Percentiles rank a stretch among this genome's conserved stretches.
Conservation (phyloP, 2,797 vertebrate genomes). For the Lindbergichthys nudifrons region DNA sequence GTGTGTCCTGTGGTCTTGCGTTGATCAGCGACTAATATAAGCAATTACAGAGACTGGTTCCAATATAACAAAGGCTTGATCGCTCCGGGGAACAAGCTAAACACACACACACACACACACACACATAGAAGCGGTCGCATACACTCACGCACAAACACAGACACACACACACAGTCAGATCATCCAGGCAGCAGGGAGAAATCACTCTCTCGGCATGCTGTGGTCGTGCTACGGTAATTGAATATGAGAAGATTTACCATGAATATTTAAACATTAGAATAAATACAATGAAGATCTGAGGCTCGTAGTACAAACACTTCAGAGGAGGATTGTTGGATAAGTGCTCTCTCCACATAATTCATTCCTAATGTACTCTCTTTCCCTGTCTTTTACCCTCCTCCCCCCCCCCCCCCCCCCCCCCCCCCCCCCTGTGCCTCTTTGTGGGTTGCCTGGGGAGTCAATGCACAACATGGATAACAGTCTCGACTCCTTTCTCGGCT, state of each 20-base stretch:
- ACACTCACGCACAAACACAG: constrained; percentile 7
- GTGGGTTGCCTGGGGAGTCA: constrained; percentile 59
- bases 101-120: constrained; percentile 64
- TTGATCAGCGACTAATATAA: constrained; percentile 91
- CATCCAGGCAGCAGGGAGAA: constrained; percentile 75
- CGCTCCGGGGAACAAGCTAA: constrained; percentile 84
- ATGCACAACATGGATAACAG: constrained; percentile 44
- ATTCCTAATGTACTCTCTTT: constrained; percentile 77
- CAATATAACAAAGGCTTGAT: constrained; percentile 89
- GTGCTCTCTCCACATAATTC: constrained; percentile 81
- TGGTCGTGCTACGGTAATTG: constrained; percentile 83
- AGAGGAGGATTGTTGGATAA: constrained; percentile 81
- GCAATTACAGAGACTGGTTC: constrained; percentile 91
- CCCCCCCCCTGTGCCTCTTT: constrained; percentile 39
- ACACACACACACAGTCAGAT: constrained; percentile 59
- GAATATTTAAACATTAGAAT: constrained; percentile 92
- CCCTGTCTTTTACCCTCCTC: constrained; percentile 49
- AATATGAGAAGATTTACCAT: constrained; percentile 92
- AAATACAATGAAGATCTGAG: constrained; percentile 87
- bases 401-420: constrained; percentile 37
- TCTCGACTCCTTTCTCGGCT: constrained; percentile 49
- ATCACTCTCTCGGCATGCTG: constrained; percentile 80
- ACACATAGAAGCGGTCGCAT: constrained; percentile 3
- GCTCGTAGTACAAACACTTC: constrained; percentile 82
- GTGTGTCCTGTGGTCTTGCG: constrained; percentile 84